Evolutionary conservation across 1,140 invertebrate species (phyloP).

Genomic region (Macrobrachium nipponense): DNA sequence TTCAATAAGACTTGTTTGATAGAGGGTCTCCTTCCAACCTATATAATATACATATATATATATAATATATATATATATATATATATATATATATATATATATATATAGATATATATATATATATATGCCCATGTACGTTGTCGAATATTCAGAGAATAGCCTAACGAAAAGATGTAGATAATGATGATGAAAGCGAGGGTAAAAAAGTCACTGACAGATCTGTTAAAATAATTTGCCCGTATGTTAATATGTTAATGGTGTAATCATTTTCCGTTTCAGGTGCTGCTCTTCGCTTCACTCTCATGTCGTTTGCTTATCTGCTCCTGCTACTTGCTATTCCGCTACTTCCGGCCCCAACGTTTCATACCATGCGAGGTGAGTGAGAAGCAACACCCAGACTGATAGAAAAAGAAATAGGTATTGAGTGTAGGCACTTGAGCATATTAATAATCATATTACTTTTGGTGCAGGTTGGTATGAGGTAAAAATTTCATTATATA

Average conservation of each 20-base stretch:
- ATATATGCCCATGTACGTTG: background rate
- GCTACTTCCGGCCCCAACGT: constrained; percentile 35
- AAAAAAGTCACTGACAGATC: background rate
- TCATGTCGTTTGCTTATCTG: constrained; percentile 46
- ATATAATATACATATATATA: background rate
- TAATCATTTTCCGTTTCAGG: background rate
- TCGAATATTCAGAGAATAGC: no score
- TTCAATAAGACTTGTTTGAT: no score
- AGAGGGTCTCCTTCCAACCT: no score
- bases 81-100: background rate
- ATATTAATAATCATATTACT: background rate
- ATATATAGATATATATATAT: background rate
- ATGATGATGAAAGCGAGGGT: background rate
- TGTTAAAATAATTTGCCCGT: background rate
- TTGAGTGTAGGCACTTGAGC: background rate
- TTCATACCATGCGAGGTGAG: constrained; percentile 48
- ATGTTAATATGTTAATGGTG: no score
- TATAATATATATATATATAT: constrained; percentile 1
- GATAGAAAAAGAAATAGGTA: background rate
- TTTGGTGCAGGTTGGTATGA: no score
- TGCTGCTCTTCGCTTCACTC: constrained; percentile 40
- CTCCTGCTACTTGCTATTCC: constrained; percentile 38
- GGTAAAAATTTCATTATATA: no score
- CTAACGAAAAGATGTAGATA: background rate
- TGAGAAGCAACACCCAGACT: background rate